A percentile compares a stretch with the other conserved stretches of the same genome.
phyloP scores from a whole-genome alignment of 2,888 invertebrate species.

The Apodemia duryi region DNA sequence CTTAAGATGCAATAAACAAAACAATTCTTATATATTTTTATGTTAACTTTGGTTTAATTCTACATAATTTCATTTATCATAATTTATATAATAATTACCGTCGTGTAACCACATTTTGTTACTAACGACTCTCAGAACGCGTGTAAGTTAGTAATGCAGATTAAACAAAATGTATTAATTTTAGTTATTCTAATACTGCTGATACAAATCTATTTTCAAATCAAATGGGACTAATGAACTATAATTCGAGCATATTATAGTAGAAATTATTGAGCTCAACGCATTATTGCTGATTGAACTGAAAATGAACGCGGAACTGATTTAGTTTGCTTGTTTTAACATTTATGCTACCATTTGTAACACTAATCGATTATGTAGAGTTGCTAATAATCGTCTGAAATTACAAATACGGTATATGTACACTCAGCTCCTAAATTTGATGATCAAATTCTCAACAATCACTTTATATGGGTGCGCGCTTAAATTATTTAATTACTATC shows the following conservation, averaged over 20 bases:
- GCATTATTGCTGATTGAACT: conserved; percentile 36
- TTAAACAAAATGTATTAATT: conserved; percentile 5
- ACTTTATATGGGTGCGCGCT: too few relatives aligned
- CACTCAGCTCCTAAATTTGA: too few relatives aligned
- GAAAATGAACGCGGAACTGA: conserved; percentile 28
- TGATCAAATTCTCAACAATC: too few relatives aligned
- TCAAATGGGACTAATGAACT: conserved; percentile 37
- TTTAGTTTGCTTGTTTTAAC: conserved; percentile 27
- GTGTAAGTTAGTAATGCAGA: not conserved
- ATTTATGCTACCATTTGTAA: conserved; percentile 3
- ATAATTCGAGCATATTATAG: conserved; percentile 46
- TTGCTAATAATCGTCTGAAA: not conserved
- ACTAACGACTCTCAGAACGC: not conserved
- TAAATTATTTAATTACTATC: too few relatives aligned
- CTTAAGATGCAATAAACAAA: too few relatives aligned
- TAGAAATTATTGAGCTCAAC: conserved; percentile 27
- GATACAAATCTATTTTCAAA: conserved; percentile 40
- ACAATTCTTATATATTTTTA: too few relatives aligned
- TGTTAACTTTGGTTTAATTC: too few relatives aligned
- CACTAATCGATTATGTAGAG: not conserved
- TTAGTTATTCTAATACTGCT: conserved; percentile 4
- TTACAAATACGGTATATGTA: not conserved
- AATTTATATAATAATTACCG: not conserved
- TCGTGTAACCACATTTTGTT: not conserved
- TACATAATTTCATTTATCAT: too few relatives aligned